Percentiles rank a stretch among this genome's conserved stretches.
These are phyloP conservation scores for Lanius collurio DNA, from an alignment of 2,113 vertebrate species.

Conservation along the genomic window DNA sequence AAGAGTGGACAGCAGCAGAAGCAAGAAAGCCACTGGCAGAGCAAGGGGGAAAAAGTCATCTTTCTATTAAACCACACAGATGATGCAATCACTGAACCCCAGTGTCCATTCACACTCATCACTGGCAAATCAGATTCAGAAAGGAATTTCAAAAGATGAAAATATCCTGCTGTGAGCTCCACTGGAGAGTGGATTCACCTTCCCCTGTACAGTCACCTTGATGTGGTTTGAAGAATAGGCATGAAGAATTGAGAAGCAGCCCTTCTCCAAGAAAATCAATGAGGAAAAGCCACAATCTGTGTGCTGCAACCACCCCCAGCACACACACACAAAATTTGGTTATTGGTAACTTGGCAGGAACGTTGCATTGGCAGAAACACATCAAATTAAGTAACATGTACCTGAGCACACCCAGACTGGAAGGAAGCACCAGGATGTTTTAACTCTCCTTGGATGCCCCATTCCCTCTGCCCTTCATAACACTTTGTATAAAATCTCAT, in stretches of 20 bases:
- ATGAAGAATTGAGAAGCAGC: background rate
- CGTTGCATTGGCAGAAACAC: background rate
- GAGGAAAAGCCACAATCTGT: rapidly evolving
- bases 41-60: background rate
- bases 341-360: background rate
- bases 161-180: background rate
- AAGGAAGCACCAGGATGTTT: background rate
- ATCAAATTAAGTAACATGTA: background rate
- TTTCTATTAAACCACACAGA: background rate
- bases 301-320: background rate
- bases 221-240: background rate
- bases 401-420: background rate
- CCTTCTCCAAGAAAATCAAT: background rate
- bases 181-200: background rate
- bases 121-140: background rate
- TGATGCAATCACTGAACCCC: background rate
- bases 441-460: background rate
- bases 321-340: background rate
- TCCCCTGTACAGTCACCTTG: background rate
- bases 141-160: background rate
- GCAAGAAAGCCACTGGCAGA: background rate
- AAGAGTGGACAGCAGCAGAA: background rate
- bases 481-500: background rate
- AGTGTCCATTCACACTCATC: background rate
- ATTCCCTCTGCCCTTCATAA: too few relatives aligned